Evolutionary conservation across 1,140 invertebrate genomes (phyloP).

Genomic region (Dufourea novaeangliae): DNA sequence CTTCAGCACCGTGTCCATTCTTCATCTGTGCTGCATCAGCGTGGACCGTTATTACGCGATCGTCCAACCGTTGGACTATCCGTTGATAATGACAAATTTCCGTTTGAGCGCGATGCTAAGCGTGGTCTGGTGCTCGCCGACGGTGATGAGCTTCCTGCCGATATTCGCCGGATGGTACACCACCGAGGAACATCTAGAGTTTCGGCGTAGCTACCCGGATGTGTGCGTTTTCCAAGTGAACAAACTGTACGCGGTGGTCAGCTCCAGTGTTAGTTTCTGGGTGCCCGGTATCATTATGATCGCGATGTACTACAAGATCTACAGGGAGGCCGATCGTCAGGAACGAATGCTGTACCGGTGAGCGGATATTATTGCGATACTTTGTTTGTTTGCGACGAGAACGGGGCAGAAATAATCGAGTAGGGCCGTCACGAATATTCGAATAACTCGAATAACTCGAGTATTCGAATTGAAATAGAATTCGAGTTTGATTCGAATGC

Average conservation of each 20-base stretch:
- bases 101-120: conserved; percentile 89
- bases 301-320: conserved; percentile 96
- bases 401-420: too few species aligned
- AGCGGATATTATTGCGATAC: conserved; percentile 50
- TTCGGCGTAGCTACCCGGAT: conserved; percentile 87
- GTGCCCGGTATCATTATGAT: conserved; percentile 97
- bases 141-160: conserved; percentile 95
- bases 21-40: conserved; percentile 95
- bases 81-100: conserved; percentile 92
- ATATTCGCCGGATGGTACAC: conserved; percentile 97
- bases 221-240: conserved; percentile 95
- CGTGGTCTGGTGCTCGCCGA: conserved; percentile 95
- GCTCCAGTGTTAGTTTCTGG: conserved; percentile 97
- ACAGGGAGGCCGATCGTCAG: conserved; percentile 94
- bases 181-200: conserved; percentile 89
- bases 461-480: too few species aligned
- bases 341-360: conserved; percentile 94
- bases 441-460: too few species aligned
- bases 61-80: conserved; percentile 94
- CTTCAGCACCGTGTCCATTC: conserved; percentile 95
- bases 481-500: too few species aligned
- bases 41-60: conserved; percentile 95
- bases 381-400: too few species aligned
- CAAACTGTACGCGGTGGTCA: conserved; percentile 93
- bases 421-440: too few species aligned